Evolutionary conservation across 2,888 invertebrate species (phyloP).

Genomic region (Amphimallon solstitiale): DNA sequence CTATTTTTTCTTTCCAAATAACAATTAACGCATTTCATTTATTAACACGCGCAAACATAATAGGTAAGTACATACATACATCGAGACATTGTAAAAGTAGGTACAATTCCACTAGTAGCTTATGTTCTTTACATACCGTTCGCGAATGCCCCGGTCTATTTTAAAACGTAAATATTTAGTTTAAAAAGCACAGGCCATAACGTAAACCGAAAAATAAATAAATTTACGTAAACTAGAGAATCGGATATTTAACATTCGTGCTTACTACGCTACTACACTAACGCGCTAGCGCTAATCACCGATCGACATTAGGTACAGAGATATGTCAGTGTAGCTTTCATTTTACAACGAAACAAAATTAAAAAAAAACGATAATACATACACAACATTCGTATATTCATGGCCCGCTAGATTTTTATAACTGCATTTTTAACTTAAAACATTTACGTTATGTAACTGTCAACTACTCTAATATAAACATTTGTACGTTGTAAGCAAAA

Average conservation of each 20-base stretch:
- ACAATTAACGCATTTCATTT: too few relatives aligned
- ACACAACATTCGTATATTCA: too few relatives aligned
- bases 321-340: not conserved
- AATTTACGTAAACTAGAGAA: slow-evolving; percentile 27
- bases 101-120: not conserved
- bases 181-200: slow-evolving; percentile 21
- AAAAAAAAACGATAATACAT: not conserved
- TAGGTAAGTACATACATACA: too few relatives aligned
- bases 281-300: not conserved
- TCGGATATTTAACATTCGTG: slow-evolving; percentile 28
- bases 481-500: not conserved
- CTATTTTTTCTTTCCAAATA: too few relatives aligned
- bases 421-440: slow-evolving; percentile 25
- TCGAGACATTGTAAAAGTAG: not conserved
- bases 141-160: slow-evolving; percentile 23
- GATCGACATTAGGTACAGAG: too few relatives aligned
- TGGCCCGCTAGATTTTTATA: slow-evolving; percentile 6
- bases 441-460: slow-evolving; percentile 37
- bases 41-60: too few relatives aligned
- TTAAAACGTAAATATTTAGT: slow-evolving; percentile 30
- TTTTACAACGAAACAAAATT: slow-evolving; percentile 6
- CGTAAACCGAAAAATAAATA: slow-evolving; percentile 32
- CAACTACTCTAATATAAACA: slow-evolving; percentile 22
- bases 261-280: too few relatives aligned
- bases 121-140: slow-evolving; percentile 11